Percentiles rank a stretch among this genome's conserved stretches.
These are phyloP conservation scores for Eira barbara DNA, from an alignment of 2,113 vertebrate species.

Conservation along the genomic window DNA sequence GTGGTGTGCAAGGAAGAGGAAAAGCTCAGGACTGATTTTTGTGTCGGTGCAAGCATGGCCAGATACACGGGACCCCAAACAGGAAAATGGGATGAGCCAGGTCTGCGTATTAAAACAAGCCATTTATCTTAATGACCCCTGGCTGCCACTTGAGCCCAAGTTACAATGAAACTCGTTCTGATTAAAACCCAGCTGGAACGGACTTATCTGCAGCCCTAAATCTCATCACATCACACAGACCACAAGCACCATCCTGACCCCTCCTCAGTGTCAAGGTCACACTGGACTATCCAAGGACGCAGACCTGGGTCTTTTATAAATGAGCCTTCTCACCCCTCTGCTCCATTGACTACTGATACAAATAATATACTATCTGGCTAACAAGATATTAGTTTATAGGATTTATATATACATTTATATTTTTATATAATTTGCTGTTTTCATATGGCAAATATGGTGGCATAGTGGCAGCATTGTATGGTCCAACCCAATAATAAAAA, in stretches of 20 bases:
- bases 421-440: background rate
- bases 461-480: background rate
- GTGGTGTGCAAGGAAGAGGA: background rate
- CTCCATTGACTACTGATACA: background rate
- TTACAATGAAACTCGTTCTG: background rate
- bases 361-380: background rate
- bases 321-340: background rate
- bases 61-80: background rate
- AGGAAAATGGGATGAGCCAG: constrained; percentile 45
- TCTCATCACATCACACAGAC: background rate
- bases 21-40: background rate
- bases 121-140: constrained; percentile 8
- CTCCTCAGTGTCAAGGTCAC: background rate
- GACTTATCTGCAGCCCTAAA: background rate
- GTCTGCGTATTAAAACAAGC: constrained; percentile 51
- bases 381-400: background rate
- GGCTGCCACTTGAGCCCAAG: background rate
- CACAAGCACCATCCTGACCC: too few species aligned
- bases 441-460: background rate
- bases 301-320: background rate
- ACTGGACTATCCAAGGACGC: background rate
- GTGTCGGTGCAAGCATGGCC: accelerated
- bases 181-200: background rate
- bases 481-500: background rate
- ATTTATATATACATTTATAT: too few species aligned